Evolutionary conservation across 2,113 vertebrate genomes (phyloP), one percentile per base, ranked within the genome.

Genomic region (Psophia crepitans): DNA sequence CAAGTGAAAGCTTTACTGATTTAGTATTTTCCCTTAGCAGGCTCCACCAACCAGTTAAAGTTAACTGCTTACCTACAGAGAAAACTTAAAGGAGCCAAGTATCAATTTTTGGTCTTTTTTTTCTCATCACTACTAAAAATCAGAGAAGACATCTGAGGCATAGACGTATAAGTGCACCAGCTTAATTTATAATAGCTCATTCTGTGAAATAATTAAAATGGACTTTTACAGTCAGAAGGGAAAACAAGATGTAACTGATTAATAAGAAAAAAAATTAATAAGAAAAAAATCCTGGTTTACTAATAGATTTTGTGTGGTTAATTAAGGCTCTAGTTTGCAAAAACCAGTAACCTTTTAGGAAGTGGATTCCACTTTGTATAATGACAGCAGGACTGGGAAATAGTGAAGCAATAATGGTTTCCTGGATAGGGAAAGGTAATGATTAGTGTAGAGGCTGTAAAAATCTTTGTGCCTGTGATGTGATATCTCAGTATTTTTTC

Each of bases 171-270:
- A 81, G 14, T 81, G 5, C 14, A 61, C 8, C 14, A 39, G 28
- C 22, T 83, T 73, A 85, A 74, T 61, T 79, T 89, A 16, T 57
- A 91, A 71, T 24, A 87, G 33, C 3, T 57, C 24, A 27, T 79
- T 87, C 75, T 70, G 6, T 77, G 26, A 94, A 96, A 94, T 84
- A 91, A 93, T 86, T 92, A 90, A 94, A 96, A 90, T 35, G 28
- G 57, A 77, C 44, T 74, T 94, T 30, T 84, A n/a, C 17, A 69
- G 17, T 85, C 75, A 71, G 23, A 93, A 16, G 74, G 33, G 61
- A 61, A 94, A 95, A 68, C 14, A 79, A 89, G 5, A 14, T 5
- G 2, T 9, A 81, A 66, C 37, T 48, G 10, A 83, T 61, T 93
- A 91, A 79, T 54, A 95, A n/a, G n/a, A n/a, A n/a, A n/a, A n/a